Evolutionary conservation across 2,888 invertebrate species (phyloP), one percentile per base, ranked within the genome.

Genomic region (Lamellibrachia columna): DNA sequence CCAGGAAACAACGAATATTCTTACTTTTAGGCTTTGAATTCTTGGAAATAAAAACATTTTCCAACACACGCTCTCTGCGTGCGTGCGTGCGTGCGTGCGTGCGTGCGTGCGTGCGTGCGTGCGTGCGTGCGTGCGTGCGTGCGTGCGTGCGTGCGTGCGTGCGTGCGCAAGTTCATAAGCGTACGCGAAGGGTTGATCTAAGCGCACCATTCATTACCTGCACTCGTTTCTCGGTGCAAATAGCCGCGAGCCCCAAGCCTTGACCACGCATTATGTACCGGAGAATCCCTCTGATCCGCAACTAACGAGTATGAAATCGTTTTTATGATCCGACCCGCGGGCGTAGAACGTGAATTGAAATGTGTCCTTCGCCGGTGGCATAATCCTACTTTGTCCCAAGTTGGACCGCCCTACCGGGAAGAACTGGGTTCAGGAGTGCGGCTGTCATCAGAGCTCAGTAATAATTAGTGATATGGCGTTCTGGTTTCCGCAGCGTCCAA

Each of bases 261-360:
- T 75, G 75, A 75, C 75, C 15, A 22, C 2, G 75, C 75, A 75
- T 75, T 11, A 75, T 75, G 75, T 15, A 75, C 75, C n/a, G 75
- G 75, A 75, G 75, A 75, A 75, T 75, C 75, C n/a, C 75, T 75
- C 75, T 75, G 75, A 75, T 75, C 75, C n/a, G 75, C n/a, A 22
- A 6, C 75, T 75, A n/a, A 75, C n/a, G 75, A 75, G 75, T 75
- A 75, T 6, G 75, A 75, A 75, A 75, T 75, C 75, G 75, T 15
- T 22, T 75, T 75, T 75, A 75, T n/a, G 75, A 75, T 15, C 75
- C 15, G 15, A 75, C 2, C 75, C 75, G 22, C 75, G 22, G 75
- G 15, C 22, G 75, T 75, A 75, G 75, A 15, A 75, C 15, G n/a
- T n/a, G 75, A 75, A 75, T 75, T 75, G 22, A 75, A 75, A 75